A percentile compares a stretch with the other conserved stretches of the same genome.
Conservation (phyloP, 1,140 invertebrate species). For the Gyrodactylus salaris region DNA sequence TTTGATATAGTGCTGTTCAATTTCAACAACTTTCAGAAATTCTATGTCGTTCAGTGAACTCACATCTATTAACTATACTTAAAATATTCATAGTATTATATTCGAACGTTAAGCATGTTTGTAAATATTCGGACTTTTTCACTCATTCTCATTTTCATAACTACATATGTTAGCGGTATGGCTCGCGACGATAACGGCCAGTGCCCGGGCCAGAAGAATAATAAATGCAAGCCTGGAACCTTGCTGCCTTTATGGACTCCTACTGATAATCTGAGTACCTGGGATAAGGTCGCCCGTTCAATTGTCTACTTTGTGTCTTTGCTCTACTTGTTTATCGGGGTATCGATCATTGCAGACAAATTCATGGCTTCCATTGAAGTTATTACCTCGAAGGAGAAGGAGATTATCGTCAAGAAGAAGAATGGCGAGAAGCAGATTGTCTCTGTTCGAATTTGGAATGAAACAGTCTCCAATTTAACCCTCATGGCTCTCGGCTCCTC, state of each 20-base stretch:
- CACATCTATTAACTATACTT: no score
- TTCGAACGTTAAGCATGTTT: no score
- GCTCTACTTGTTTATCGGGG: conserved; percentile 76
- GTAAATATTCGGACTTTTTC: neutral
- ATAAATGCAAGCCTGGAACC: conserved; percentile 15
- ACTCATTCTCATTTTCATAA: neutral
- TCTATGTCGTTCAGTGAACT: no score
- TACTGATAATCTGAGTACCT: conserved; percentile 27
- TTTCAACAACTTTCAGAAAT: no score
- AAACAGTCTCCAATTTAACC: conserved; percentile 89
- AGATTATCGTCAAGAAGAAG: conserved; percentile 41
- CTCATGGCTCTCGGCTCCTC: conserved; percentile 96
- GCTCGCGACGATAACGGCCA: neutral
- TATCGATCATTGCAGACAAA: conserved; percentile 83
- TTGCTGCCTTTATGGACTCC: conserved; percentile 27
- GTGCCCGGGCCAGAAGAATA: conserved; percentile 6
- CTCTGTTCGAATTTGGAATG: conserved; percentile 41
- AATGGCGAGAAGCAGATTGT: conserved; percentile 48
- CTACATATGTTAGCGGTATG: no score
- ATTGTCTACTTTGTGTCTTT: conserved; percentile 53
- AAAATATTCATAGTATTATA: no score
- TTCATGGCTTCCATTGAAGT: conserved; percentile 98
- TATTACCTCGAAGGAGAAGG: conserved; percentile 78
- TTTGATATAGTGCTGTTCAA: no score
- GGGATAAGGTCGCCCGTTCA: conserved; percentile 40